Percentiles rank a stretch among this genome's conserved stretches.
Evolutionary conservation across 2,888 invertebrate genomes (phyloP).

Genomic region (Eurytoma californica): DNA sequence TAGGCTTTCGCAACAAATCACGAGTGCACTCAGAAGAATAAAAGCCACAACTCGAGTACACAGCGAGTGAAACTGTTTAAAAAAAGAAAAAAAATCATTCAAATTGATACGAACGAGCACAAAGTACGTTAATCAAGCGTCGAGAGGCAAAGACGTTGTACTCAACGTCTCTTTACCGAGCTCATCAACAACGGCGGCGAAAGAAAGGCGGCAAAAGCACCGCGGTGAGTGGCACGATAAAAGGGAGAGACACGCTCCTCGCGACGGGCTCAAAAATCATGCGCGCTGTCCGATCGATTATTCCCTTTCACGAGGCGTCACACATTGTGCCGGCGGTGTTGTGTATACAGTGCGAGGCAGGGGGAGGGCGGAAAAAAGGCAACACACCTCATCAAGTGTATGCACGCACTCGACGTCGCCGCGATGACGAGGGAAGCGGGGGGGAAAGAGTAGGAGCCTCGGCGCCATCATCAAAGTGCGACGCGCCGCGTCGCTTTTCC

Average conservation of each 20-base stretch:
- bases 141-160: background rate
- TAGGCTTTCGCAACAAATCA: too few species aligned
- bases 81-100: too few species aligned
- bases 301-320: constrained; percentile 28
- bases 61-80: too few species aligned
- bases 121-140: background rate
- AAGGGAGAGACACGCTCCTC: constrained; percentile 1
- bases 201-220: too few species aligned
- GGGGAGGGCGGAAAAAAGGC: background rate
- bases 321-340: background rate
- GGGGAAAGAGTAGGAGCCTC: background rate
- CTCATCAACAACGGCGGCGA: too few species aligned
- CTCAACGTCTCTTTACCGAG: too few species aligned
- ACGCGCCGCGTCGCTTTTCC: background rate
- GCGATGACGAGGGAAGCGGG: background rate
- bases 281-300: constrained; percentile 40
- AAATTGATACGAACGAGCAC: background rate
- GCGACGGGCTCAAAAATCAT: constrained; percentile 28
- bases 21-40: too few species aligned
- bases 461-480: constrained; percentile 31
- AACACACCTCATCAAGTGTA: constrained; percentile 38
- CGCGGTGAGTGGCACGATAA: background rate
- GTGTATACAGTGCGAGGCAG: background rate
- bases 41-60: too few species aligned
- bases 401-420: constrained; percentile 12